These are phyloP conservation scores for Pseudoatta argentina DNA, from an alignment of 1,140 invertebrate genomes.

Conservation along the genomic window DNA sequence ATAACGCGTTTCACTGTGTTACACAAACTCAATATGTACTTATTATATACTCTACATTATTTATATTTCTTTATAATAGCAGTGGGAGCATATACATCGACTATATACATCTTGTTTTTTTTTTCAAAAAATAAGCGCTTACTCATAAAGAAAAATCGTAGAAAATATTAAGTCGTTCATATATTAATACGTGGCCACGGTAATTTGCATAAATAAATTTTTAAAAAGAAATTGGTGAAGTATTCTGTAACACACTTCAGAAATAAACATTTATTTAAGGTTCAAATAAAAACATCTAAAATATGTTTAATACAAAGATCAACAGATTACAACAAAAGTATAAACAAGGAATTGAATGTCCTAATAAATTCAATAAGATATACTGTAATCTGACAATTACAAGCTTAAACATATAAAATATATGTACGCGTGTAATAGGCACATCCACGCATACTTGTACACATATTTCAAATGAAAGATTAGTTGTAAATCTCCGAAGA, in stretches of 20 bases:
- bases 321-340: slow-evolving; percentile 16
- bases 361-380: slow-evolving; percentile 2
- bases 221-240: slow-evolving; percentile 33
- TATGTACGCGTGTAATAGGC: neutral
- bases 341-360: neutral
- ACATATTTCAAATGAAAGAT: neutral
- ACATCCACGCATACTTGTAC: neutral
- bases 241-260: slow-evolving; percentile 5
- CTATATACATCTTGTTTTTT: slow-evolving; percentile 51
- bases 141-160: slow-evolving; percentile 14
- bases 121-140: slow-evolving; percentile 3
- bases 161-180: neutral
- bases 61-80: slow-evolving; percentile 54
- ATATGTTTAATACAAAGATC: slow-evolving; percentile 35
- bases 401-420: slow-evolving; percentile 17
- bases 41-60: slow-evolving; percentile 64
- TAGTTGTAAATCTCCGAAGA: neutral
- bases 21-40: slow-evolving; percentile 65
- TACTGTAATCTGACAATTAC: neutral
- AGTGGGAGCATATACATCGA: slow-evolving; percentile 66
- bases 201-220: slow-evolving; percentile 30
- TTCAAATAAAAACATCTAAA: slow-evolving; percentile 36
- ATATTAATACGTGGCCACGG: neutral
- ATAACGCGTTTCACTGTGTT: slow-evolving; percentile 58
- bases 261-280: slow-evolving; percentile 63